phyloP scores from a whole-genome alignment of 2,888 invertebrate species.

The Cryptocephalus moraei region DNA sequence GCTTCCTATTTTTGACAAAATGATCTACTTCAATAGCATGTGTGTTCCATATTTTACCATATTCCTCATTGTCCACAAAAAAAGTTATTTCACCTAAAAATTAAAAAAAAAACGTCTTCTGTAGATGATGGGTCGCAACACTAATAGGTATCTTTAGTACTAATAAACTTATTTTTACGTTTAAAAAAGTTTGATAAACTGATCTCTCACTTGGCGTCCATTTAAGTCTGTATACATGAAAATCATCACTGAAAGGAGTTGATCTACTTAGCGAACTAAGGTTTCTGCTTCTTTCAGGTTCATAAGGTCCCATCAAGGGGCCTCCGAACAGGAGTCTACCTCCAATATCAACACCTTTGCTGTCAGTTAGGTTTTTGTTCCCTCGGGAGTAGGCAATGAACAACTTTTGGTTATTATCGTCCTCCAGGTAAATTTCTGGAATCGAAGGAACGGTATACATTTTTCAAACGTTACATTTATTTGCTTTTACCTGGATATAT shows the following conservation, averaged over 20 bases:
- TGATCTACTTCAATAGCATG: background rate
- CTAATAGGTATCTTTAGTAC: no score
- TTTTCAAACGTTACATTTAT: background rate
- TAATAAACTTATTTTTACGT: no score
- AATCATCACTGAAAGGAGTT: slow-evolving; percentile 44
- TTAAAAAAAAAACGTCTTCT: no score
- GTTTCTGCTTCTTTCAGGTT: slow-evolving; percentile 13
- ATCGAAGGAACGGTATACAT: slow-evolving; percentile 2
- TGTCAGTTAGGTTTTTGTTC: slow-evolving; percentile 30
- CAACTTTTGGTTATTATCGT: slow-evolving; percentile 10
- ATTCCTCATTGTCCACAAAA: slow-evolving; percentile 33
- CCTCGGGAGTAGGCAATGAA: slow-evolving; percentile 32
- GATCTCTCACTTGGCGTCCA: slow-evolving; percentile 54
- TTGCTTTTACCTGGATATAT: slow-evolving; percentile 40
- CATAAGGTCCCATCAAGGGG: slow-evolving; percentile 33
- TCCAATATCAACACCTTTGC: slow-evolving; percentile 33
- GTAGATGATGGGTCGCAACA: no score
- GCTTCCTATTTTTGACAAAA: background rate
- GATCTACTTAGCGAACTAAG: slow-evolving; percentile 7
- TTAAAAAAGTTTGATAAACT: no score
- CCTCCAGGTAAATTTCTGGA: slow-evolving; percentile 26
- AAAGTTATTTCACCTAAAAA: slow-evolving; percentile 29
- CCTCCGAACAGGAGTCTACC: slow-evolving; percentile 43
- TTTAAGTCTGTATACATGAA: slow-evolving; percentile 52
- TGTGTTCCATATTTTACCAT: slow-evolving; percentile 23